These are phyloP conservation scores for Rhynchonycteris naso DNA, from an alignment of 2,797 vertebrate species.

Conservation along the genomic window DNA sequence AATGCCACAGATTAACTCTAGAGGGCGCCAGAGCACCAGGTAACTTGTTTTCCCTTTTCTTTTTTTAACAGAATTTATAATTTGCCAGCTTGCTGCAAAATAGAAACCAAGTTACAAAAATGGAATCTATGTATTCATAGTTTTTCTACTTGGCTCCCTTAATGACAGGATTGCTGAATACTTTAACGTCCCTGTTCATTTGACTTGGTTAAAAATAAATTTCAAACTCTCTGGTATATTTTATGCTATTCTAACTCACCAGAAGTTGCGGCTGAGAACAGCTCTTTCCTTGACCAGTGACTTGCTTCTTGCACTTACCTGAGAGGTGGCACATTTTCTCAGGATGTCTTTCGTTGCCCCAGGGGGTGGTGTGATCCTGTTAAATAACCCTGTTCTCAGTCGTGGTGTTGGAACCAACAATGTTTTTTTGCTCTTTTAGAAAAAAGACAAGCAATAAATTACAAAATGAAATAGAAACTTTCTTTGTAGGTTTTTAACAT, in stretches of 20 bases:
- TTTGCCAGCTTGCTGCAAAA: neutral
- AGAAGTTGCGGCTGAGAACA: neutral
- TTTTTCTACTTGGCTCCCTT: neutral
- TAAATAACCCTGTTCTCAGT: slow-evolving; percentile 93
- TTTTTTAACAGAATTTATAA: neutral
- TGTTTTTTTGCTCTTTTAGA: slow-evolving; percentile 91
- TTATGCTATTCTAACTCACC: neutral
- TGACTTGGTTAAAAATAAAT: neutral
- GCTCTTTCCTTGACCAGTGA: neutral
- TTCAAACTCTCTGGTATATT: neutral
- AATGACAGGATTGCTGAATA: neutral
- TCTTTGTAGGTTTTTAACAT: neutral
- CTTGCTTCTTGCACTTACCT: slow-evolving; percentile 82
- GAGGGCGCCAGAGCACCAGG: slow-evolving; percentile 65
- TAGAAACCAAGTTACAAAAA: neutral
- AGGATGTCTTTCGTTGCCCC: slow-evolving; percentile 91
- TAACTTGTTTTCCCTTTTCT: neutral
- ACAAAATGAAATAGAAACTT: neutral
- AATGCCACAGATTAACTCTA: neutral
- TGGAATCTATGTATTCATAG: rapidly evolving
- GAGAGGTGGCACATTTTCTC: slow-evolving; percentile 91
- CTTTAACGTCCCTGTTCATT: neutral
- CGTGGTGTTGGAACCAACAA: slow-evolving; percentile 96
- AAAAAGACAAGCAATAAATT: neutral
- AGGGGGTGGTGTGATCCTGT: slow-evolving; percentile 91